These are phyloP conservation scores for Cephonodes hylas DNA, from an alignment of 2,888 invertebrate species.

Conservation along the genomic window DNA sequence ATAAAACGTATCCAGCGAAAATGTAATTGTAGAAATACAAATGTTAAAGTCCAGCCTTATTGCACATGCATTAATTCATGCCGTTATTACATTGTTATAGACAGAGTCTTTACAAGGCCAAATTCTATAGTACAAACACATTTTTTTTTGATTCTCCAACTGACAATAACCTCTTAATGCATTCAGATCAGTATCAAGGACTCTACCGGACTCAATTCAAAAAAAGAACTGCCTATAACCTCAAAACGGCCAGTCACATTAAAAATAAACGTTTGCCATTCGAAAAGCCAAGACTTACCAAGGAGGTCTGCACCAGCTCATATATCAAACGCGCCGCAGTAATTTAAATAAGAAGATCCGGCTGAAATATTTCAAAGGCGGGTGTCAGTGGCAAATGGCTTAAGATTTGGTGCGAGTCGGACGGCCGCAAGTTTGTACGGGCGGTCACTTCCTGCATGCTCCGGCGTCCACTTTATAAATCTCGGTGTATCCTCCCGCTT, in stretches of 20 bases:
- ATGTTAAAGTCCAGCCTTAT: too few relatives aligned
- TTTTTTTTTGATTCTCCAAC: too few relatives aligned
- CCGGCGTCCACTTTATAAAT: constrained; percentile 16
- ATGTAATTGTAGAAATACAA: too few relatives aligned
- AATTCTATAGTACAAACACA: too few relatives aligned
- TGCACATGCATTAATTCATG: too few relatives aligned
- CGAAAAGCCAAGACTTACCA: not conserved
- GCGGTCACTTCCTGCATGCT: constrained; percentile 40
- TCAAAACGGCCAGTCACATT: not conserved
- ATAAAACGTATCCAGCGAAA: too few relatives aligned
- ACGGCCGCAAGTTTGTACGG: constrained; percentile 28
- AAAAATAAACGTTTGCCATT: not conserved
- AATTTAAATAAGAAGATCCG: constrained; percentile 22
- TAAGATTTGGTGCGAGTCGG: constrained; percentile 36
- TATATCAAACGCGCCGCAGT: not conserved
- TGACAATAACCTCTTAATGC: too few relatives aligned
- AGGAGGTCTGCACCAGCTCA: not conserved
- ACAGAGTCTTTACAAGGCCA: too few relatives aligned
- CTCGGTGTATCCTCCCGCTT: not conserved
- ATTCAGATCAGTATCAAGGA: too few relatives aligned
- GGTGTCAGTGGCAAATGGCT: constrained; percentile 36
- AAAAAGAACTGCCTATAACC: too few relatives aligned
- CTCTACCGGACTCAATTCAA: too few relatives aligned
- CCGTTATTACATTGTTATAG: too few relatives aligned
- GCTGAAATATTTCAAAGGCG: constrained; percentile 12